These are phyloP conservation scores for Erebia epiphron DNA, from an alignment of 2,888 invertebrate species.

Conservation along the genomic window DNA sequence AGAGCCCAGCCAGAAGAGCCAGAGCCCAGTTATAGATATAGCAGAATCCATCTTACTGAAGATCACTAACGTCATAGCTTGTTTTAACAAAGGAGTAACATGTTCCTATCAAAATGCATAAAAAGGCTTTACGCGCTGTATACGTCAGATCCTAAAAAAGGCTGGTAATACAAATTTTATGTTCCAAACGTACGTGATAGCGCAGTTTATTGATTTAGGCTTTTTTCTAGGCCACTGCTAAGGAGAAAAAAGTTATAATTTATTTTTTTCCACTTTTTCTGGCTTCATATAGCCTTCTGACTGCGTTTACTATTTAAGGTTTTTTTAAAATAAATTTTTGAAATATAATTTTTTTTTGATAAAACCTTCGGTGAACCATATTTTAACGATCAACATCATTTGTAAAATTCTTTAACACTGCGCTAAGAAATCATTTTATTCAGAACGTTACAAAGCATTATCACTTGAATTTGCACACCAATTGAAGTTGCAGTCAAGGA, in stretches of 20 bases:
- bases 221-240: slow-evolving; percentile 31
- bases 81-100: slow-evolving; percentile 9
- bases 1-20: too few relatives aligned
- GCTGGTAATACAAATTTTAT: slow-evolving; percentile 41
- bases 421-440: too few relatives aligned
- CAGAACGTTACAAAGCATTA: too few relatives aligned
- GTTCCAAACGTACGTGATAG: slow-evolving; percentile 37
- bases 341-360: too few relatives aligned
- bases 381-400: too few relatives aligned
- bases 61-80: background rate
- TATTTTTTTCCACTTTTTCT: background rate
- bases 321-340: too few relatives aligned
- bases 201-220: slow-evolving; percentile 41
- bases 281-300: background rate
- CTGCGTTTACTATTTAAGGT: background rate
- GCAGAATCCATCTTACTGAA: too few relatives aligned
- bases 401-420: too few relatives aligned
- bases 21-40: too few relatives aligned
- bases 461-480: too few relatives aligned
- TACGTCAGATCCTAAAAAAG: slow-evolving; percentile 37
- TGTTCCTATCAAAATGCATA: slow-evolving; percentile 19
- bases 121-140: slow-evolving; percentile 28
- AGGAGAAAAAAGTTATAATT: slow-evolving; percentile 2
- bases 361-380: too few relatives aligned
- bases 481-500: too few relatives aligned